Conservation (phyloP, 1,140 invertebrate species). For the Plodia interpunctella region DNA sequence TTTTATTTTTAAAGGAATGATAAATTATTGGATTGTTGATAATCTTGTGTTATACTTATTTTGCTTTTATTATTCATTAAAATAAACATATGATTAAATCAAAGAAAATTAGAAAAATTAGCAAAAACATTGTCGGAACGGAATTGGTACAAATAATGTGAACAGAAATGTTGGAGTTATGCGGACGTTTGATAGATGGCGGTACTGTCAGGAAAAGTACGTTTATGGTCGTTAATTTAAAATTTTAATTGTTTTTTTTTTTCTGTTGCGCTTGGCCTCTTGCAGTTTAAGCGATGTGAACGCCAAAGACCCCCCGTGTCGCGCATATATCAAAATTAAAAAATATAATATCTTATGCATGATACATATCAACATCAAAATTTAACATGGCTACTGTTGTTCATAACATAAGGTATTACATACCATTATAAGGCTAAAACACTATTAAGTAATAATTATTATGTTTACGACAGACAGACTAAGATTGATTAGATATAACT, state of each 20-base stretch:
- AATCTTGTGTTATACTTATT: no score
- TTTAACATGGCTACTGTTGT: no score
- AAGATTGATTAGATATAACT: no score
- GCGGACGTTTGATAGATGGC: conserved; percentile 3
- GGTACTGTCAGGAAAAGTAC: background rate
- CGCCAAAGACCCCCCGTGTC: background rate
- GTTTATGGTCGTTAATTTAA: background rate
- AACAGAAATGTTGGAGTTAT: background rate
- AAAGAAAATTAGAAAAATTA: no score
- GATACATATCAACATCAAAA: background rate
- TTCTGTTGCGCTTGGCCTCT: background rate
- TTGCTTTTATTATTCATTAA: no score
- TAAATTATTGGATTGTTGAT: no score
- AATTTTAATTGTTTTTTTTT: conserved; percentile 6
- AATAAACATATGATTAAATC: no score
- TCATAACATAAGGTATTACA: no score
- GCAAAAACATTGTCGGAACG: no score
- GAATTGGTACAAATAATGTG: background rate
- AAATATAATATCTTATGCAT: background rate
- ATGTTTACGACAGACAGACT: no score
- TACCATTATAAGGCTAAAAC: no score
- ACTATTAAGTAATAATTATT: no score
- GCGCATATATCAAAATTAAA: background rate
- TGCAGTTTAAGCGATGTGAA: background rate
- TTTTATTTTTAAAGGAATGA: background rate